Conservation (phyloP, 2,888 invertebrate genomes). For the Polietes domitor region DNA sequence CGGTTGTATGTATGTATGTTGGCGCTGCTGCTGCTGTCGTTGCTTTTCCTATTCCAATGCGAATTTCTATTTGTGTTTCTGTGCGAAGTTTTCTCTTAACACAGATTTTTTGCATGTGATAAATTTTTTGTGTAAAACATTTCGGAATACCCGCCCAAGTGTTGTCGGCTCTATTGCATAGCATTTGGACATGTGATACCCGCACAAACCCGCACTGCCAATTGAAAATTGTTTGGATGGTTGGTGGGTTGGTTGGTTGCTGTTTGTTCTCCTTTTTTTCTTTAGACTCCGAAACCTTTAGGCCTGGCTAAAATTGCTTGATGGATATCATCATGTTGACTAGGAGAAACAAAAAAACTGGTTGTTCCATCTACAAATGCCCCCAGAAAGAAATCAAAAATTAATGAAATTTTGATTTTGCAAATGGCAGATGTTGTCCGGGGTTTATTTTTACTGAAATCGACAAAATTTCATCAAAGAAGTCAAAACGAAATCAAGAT, state of each 20-base stretch:
- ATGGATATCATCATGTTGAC: constrained; percentile 30
- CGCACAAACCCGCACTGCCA: not conserved
- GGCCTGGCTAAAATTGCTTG: constrained; percentile 48
- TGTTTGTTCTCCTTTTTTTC: not conserved
- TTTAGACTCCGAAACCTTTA: constrained; percentile 10
- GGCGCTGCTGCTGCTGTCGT: constrained; percentile 2
- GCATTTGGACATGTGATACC: not conserved
- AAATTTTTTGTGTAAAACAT: not conserved
- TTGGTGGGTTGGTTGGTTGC: not conserved
- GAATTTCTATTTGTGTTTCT: constrained; percentile 23
- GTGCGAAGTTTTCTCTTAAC: constrained; percentile 17
- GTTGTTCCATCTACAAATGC: not conserved
- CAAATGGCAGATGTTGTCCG: constrained; percentile 6
- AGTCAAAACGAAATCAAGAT: not conserved
- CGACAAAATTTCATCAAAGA: constrained; percentile 5
- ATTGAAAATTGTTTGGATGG: not conserved
- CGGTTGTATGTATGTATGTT: not conserved
- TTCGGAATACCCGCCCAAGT: not conserved
- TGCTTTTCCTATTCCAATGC: constrained; percentile 12
- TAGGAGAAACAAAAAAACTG: not conserved
- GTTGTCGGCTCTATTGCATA: constrained; percentile 2
- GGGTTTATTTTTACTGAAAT: constrained; percentile 1
- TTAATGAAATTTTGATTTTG: constrained; percentile 46
- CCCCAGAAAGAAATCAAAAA: constrained; percentile 40
- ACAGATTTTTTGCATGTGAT: constrained; percentile 33